Evolutionary conservation across 92 coral and sea anemone species (phyloP).

Genomic region (Parazoanthus darwini): DNA sequence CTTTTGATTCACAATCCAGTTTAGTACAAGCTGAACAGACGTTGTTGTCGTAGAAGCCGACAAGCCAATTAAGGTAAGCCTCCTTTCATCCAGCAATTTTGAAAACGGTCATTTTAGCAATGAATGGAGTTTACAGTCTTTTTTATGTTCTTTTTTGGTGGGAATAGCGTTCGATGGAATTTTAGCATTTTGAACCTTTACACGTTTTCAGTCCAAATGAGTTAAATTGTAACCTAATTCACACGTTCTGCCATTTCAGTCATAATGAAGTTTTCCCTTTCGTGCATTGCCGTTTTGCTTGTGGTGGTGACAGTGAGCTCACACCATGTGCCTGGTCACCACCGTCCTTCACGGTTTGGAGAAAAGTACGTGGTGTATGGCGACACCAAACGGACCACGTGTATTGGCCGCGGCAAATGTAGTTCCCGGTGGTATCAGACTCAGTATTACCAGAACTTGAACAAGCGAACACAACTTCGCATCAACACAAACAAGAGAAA

Average conservation of each 20-base stretch:
- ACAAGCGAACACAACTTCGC: not conserved
- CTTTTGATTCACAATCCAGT: too few relatives aligned
- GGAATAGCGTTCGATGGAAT: too few relatives aligned
- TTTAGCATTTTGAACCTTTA: too few relatives aligned
- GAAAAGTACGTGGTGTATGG: not conserved
- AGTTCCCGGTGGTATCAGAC: not conserved
- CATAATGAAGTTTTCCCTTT: not conserved
- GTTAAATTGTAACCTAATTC: too few relatives aligned
- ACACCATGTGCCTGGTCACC: not conserved
- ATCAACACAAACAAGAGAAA: not conserved
- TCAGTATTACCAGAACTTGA: constrained; percentile 17
- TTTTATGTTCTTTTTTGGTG: too few relatives aligned
- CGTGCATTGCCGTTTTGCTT: not conserved
- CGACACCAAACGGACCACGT: not conserved
- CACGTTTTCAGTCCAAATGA: too few relatives aligned
- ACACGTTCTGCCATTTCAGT: not conserved
- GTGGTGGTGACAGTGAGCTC: not conserved
- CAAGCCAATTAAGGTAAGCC: too few relatives aligned
- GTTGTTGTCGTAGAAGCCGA: too few relatives aligned
- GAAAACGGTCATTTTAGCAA: too few relatives aligned
- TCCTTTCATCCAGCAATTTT: too few relatives aligned
- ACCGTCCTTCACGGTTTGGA: not conserved
- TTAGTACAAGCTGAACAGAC: too few relatives aligned
- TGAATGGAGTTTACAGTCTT: too few relatives aligned
- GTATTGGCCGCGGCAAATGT: not conserved